These are phyloP conservation scores for Ricordea florida DNA, from an alignment of 92 coral and sea anemone genomes.

Conservation along the genomic window DNA sequence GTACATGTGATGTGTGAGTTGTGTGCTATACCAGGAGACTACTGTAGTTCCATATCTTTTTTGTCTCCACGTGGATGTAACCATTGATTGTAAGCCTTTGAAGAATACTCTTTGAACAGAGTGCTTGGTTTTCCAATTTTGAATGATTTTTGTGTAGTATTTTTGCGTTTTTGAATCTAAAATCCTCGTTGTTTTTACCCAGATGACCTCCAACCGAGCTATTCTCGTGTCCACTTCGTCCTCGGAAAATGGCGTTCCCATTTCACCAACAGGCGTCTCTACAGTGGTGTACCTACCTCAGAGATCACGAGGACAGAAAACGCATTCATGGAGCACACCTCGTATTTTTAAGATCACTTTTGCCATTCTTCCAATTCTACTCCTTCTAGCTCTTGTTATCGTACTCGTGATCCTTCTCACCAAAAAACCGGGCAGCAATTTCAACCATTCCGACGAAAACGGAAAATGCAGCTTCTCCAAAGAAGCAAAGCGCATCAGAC, in stretches of 20 bases:
- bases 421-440: slow-evolving; percentile 2
- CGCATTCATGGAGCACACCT: neutral
- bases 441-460: neutral
- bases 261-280: neutral
- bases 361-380: slow-evolving; percentile 14
- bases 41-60: too few relatives aligned
- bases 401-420: slow-evolving; percentile 22
- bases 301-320: neutral
- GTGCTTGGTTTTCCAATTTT: too few relatives aligned
- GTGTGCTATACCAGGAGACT: too few relatives aligned
- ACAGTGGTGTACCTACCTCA: slow-evolving; percentile 18
- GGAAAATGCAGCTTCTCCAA: slow-evolving; percentile 40
- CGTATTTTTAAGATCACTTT: neutral
- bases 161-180: too few relatives aligned
- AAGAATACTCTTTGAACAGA: too few relatives aligned
- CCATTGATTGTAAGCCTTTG: too few relatives aligned
- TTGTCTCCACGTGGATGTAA: too few relatives aligned
- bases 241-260: slow-evolving; percentile 12
- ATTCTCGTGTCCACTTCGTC: slow-evolving; percentile 10
- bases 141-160: too few relatives aligned
- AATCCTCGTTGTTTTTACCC: too few relatives aligned
- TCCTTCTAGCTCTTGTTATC: slow-evolving; percentile 17
- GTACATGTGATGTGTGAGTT: too few relatives aligned
- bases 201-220: slow-evolving; percentile 16
- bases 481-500: slow-evolving; percentile 53